Evolutionary conservation across 2,888 invertebrate species (phyloP).

Genomic region (Plagodis dolabraria): DNA sequence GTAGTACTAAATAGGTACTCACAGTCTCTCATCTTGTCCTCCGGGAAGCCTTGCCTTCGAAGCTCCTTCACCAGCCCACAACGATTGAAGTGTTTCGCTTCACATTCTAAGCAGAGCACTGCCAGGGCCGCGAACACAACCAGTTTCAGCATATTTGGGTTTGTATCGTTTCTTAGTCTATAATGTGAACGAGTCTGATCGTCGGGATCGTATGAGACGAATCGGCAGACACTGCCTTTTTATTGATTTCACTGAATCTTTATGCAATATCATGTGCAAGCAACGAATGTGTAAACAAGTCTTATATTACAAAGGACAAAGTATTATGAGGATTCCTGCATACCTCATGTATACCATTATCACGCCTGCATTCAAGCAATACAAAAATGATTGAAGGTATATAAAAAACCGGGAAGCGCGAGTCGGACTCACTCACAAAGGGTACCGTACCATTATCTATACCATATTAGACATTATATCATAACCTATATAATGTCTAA

Average conservation of each 20-base stretch:
- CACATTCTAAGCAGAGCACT: slow-evolving; percentile 32
- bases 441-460: too few species aligned
- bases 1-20: too few species aligned
- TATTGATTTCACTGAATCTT: slow-evolving; percentile 23
- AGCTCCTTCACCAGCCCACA: slow-evolving; percentile 56
- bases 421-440: too few species aligned
- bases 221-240: slow-evolving; percentile 19
- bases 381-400: too few species aligned
- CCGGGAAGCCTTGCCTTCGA: slow-evolving; percentile 53
- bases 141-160: slow-evolving; percentile 36
- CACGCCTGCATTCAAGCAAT: too few species aligned
- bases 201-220: slow-evolving; percentile 6
- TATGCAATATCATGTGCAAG: neutral
- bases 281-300: too few species aligned
- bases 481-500: too few species aligned
- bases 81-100: slow-evolving; percentile 47
- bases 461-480: too few species aligned
- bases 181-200: slow-evolving; percentile 3
- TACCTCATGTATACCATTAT: too few species aligned
- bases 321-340: too few species aligned
- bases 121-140: slow-evolving; percentile 28
- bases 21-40: slow-evolving; percentile 56
- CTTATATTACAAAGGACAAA: too few species aligned
- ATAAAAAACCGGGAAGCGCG: too few species aligned
- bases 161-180: neutral